phyloP scores from a whole-genome alignment of 2,888 invertebrate genomes.

The Gisinianus flammeolus region DNA sequence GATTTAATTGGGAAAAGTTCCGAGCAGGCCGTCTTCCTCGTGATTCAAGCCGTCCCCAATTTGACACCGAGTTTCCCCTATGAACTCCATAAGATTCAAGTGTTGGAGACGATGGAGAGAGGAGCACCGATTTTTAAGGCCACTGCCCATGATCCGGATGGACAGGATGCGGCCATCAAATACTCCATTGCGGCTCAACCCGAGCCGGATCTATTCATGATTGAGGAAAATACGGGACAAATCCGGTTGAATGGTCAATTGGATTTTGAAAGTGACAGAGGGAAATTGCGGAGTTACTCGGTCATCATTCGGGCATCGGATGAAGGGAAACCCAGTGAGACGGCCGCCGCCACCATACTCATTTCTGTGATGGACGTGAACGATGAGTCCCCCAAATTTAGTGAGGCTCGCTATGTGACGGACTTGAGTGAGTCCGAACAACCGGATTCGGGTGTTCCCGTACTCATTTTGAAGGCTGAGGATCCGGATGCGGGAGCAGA shows the following conservation, averaged over 20 bases:
- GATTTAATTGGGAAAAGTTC: constrained; percentile 54
- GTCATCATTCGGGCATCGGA: constrained; percentile 74
- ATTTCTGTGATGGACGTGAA: constrained; percentile 75
- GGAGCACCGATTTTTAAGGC: constrained; percentile 50
- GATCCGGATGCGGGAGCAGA: constrained; percentile 76
- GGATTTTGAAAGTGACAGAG: constrained; percentile 74
- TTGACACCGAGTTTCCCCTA: constrained; percentile 54
- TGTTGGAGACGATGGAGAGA: constrained; percentile 49
- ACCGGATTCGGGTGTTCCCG: constrained; percentile 65
- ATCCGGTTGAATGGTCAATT: constrained; percentile 75
- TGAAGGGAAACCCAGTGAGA: constrained; percentile 68
- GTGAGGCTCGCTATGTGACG: constrained; percentile 59
- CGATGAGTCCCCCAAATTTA: constrained; percentile 62
- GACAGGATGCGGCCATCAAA: constrained; percentile 53
- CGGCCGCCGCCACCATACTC: constrained; percentile 69
- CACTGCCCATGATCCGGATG: constrained; percentile 57
- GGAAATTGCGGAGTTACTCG: constrained; percentile 70
- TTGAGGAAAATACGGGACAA: constrained; percentile 69
- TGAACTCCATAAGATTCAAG: constrained; percentile 48
- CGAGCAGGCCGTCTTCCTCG: constrained; percentile 52
- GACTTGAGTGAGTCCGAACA: constrained; percentile 56
- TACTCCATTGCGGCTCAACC: constrained; percentile 60
- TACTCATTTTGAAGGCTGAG: constrained; percentile 73
- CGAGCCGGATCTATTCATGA: constrained; percentile 64
- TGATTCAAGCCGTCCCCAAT: constrained; percentile 57